Conservation (phyloP, 1,140 invertebrate genomes). For the Melipona quadrifasciata region DNA sequence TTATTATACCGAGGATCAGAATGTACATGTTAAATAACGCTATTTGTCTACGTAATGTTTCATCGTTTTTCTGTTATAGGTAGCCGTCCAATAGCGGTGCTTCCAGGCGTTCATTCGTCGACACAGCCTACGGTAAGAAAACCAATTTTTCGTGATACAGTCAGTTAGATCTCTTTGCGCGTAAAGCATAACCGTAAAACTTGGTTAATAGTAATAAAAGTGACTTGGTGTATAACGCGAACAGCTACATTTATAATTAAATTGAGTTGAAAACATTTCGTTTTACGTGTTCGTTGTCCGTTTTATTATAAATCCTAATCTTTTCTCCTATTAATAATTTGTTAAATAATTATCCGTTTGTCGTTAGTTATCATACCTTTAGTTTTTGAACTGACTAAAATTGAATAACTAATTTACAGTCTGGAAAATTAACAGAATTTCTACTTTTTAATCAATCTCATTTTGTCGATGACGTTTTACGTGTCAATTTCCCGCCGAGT, state of each 20-base stretch:
- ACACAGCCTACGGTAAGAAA: conserved; percentile 51
- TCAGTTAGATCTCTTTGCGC: conserved; percentile 1
- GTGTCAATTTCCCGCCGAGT: neutral
- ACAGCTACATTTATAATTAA: neutral
- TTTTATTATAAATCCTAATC: too few species aligned
- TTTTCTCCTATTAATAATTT: neutral
- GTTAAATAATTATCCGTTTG: neutral
- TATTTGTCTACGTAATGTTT: neutral
- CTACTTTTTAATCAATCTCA: too few species aligned
- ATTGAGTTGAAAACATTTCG: neutral
- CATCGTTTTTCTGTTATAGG: conserved; percentile 39
- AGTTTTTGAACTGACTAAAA: neutral
- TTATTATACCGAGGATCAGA: neutral
- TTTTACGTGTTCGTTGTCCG: neutral
- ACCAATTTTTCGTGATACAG: conserved; percentile 5
- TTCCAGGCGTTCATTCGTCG: conserved; percentile 16
- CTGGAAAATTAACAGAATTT: neutral
- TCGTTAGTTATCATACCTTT: neutral
- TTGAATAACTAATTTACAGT: neutral
- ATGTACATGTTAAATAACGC: neutral
- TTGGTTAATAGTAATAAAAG: conserved; percentile 21
- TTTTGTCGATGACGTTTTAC: too few species aligned
- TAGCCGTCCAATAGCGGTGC: conserved; percentile 51
- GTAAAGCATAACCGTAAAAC: conserved; percentile 1
- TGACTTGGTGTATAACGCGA: neutral